Conservation (phyloP, 2,797 vertebrate species). For the Scyliorhinus canicula region DNA sequence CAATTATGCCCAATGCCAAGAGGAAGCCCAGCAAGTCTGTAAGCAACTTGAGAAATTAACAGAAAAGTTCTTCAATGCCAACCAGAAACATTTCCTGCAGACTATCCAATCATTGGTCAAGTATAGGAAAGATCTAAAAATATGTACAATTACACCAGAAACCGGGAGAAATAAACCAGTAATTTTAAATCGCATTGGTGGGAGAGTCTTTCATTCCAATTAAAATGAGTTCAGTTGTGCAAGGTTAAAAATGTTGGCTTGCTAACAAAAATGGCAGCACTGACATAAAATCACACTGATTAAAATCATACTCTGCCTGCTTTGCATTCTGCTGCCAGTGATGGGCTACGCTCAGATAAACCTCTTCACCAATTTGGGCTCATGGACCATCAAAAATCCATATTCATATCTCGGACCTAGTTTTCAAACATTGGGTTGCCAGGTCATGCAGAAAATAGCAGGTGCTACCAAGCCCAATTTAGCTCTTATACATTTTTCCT, state of each 20-base stretch:
- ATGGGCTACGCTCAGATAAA: background rate
- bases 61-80: background rate
- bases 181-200: background rate
- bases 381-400: background rate
- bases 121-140: background rate
- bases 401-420: background rate
- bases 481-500: too few species aligned
- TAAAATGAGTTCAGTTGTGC: background rate
- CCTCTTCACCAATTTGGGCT: background rate
- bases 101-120: background rate
- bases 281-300: background rate
- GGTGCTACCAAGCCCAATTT: too few species aligned
- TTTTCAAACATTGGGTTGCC: background rate
- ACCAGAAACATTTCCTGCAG: background rate
- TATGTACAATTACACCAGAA: background rate
- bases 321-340: background rate
- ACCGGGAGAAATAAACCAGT: background rate
- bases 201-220: background rate
- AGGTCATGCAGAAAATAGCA: background rate
- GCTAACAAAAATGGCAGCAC: background rate
- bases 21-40: background rate
- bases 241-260: background rate
- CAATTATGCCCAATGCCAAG: background rate
- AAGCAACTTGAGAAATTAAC: background rate
- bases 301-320: background rate